A percentile compares a stretch with the other conserved stretches of the same genome.
These are phyloP conservation scores for Bubo bubo DNA, from an alignment of 2,113 vertebrate genomes.

Conservation along the genomic window DNA sequence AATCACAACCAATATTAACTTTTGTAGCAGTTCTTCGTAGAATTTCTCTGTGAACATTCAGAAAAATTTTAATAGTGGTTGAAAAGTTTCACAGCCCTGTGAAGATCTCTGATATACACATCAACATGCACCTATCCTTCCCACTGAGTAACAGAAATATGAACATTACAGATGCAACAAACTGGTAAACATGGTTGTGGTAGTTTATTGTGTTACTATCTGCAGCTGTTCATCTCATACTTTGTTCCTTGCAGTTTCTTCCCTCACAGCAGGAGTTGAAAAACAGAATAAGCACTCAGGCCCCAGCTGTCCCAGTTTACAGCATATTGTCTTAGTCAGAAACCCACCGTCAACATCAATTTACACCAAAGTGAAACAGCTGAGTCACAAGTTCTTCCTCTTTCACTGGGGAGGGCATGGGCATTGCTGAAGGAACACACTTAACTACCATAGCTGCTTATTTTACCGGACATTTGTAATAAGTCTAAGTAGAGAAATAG, in stretches of 20 bases:
- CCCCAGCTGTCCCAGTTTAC: background rate
- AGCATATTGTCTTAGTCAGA: background rate
- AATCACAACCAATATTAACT: background rate
- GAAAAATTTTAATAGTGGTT: background rate
- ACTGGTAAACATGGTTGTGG: background rate
- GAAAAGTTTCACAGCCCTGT: background rate
- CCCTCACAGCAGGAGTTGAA: background rate
- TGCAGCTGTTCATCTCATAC: background rate
- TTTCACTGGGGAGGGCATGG: background rate
- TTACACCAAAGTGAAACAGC: background rate
- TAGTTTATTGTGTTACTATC: background rate
- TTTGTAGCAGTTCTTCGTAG: background rate
- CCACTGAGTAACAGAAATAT: background rate
- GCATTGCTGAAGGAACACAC: background rate
- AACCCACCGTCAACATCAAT: background rate
- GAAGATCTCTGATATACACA: background rate
- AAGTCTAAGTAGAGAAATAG: background rate
- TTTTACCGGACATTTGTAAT: background rate
- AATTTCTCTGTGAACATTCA: background rate
- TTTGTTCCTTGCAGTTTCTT: background rate
- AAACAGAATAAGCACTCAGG: background rate
- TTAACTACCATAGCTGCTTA: background rate
- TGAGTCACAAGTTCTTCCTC: background rate
- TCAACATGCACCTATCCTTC: background rate
- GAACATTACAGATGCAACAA: background rate